phyloP scores from a whole-genome alignment of 2,113 vertebrate species.

The Formicarius rufipectus region DNA sequence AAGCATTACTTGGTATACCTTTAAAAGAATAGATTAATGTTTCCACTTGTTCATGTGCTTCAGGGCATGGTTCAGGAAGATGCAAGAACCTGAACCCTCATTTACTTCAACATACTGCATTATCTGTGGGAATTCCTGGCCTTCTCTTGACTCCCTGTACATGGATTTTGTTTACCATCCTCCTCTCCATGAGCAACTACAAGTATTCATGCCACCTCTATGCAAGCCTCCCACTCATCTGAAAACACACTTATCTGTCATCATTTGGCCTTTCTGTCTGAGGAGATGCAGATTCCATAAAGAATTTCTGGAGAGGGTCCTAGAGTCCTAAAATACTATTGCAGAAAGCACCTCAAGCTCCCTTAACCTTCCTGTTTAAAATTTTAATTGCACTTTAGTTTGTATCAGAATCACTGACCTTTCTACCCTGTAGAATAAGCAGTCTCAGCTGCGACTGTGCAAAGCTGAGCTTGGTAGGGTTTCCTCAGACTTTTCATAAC shows the following conservation, averaged over 20 bases:
- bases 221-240: not conserved
- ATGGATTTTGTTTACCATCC: not conserved
- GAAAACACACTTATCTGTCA: not conserved
- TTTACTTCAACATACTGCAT: not conserved
- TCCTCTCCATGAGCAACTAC: not conserved
- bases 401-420: not conserved
- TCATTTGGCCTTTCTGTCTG: not conserved
- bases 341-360: not conserved
- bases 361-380: not conserved
- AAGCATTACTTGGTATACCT: not conserved
- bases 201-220: not conserved
- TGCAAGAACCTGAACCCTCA: not conserved
- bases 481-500: not conserved
- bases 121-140: not conserved
- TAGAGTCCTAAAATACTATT: not conserved
- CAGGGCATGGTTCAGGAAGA: not conserved
- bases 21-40: not conserved
- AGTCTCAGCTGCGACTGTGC: fast-evolving
- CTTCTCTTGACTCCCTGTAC: not conserved
- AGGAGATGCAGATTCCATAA: not conserved
- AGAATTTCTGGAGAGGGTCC: not conserved
- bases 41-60: not conserved
- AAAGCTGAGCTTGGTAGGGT: not conserved
- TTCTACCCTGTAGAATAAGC: not conserved
- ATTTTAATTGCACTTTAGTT: not conserved